phyloP scores from a whole-genome alignment of 2,113 vertebrate genomes.

The Semnornis frantzii region DNA sequence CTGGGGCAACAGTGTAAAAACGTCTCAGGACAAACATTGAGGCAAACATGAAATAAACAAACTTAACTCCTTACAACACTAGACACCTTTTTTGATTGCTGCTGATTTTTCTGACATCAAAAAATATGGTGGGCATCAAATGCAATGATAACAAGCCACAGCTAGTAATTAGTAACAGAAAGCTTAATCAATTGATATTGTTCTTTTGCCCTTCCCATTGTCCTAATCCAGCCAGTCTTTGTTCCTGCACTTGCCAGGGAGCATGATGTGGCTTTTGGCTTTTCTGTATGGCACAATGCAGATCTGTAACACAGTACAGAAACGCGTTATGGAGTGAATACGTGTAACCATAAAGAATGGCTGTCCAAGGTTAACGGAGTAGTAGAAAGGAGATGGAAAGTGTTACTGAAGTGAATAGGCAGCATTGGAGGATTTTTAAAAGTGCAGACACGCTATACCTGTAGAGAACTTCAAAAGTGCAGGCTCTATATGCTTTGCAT shows the following conservation, averaged over 20 bases:
- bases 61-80: too few relatives aligned
- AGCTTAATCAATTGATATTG: background rate
- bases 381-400: constrained; percentile 30
- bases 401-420: constrained; percentile 33
- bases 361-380: constrained; percentile 8
- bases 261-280: constrained; percentile 1
- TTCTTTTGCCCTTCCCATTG: constrained; percentile 26
- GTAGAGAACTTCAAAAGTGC: background rate
- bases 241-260: constrained; percentile 14
- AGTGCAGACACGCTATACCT: background rate
- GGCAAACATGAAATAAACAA: too few relatives aligned
- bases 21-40: too few relatives aligned
- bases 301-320: constrained; percentile 14
- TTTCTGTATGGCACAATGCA: constrained; percentile 32
- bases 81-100: background rate
- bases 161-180: background rate
- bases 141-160: background rate
- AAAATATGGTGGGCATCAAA: background rate
- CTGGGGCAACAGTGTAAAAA: too few relatives aligned
- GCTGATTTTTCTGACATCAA: background rate
- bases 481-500: background rate
- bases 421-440: background rate
- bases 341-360: background rate
- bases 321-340: background rate
- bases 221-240: background rate